Percentiles rank a stretch among this genome's conserved stretches.
phyloP scores from a whole-genome alignment of 2,113 vertebrate genomes.

The Cyprinodon variegatus region DNA sequence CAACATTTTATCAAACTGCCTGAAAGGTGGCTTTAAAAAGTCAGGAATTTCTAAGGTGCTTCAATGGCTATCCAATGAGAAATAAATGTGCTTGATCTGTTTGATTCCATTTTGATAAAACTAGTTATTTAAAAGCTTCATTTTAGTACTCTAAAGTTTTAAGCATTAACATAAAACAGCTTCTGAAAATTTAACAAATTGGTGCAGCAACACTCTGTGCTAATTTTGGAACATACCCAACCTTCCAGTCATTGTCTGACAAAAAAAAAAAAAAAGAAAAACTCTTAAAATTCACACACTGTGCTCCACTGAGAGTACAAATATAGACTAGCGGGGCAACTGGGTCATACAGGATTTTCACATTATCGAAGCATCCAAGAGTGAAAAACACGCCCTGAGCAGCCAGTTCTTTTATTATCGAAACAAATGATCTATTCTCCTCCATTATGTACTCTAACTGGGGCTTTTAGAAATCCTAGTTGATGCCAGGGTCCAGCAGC shows the following conservation, averaged over 20 bases:
- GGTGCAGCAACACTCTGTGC: conserved; percentile 17
- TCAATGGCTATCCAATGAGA: not conserved
- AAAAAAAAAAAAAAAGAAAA: not conserved
- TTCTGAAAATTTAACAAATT: conserved; percentile 29
- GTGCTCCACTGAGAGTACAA: conserved; percentile 29
- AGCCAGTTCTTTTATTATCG: conserved; percentile 27
- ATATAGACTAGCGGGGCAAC: conserved; percentile 31
- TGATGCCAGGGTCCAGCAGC: conserved; percentile 52
- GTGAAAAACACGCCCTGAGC: conserved; percentile 44
- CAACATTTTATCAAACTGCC: conserved; percentile 26
- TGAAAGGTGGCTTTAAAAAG: conserved; percentile 15
- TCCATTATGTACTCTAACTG: conserved; percentile 51
- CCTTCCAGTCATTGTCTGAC: conserved; percentile 28
- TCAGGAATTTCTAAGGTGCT: not conserved
- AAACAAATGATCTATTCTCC: conserved; percentile 66
- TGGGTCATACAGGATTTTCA: conserved; percentile 32
- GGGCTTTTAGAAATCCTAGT: conserved; percentile 55
- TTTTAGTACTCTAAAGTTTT: conserved; percentile 27
- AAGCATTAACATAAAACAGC: conserved; percentile 15
- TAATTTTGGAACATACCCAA: conserved; percentile 43
- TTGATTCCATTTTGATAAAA: not conserved
- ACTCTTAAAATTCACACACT: conserved; percentile 11
- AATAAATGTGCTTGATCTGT: not conserved
- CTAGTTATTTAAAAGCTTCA: conserved; percentile 22
- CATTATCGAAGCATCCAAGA: conserved; percentile 35